These are phyloP conservation scores for Gadus macrocephalus DNA, from an alignment of 2,113 vertebrate species.

Conservation along the genomic window DNA sequence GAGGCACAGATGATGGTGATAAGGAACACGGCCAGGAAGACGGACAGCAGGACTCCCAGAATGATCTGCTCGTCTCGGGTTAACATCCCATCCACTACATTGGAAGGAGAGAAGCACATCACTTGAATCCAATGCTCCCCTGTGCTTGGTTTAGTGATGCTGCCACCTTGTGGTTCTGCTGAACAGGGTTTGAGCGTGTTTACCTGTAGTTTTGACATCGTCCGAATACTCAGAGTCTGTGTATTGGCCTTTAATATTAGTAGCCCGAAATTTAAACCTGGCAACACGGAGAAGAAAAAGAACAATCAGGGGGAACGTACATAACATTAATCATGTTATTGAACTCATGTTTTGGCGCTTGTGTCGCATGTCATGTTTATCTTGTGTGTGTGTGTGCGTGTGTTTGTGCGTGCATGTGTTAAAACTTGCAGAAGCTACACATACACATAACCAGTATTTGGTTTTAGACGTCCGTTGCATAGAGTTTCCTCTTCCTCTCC, in stretches of 20 bases:
- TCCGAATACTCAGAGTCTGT: constrained; percentile 96
- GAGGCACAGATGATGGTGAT: constrained; percentile 86
- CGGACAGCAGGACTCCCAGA: constrained; percentile 86
- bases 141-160: not conserved
- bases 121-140: not conserved
- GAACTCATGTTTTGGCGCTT: not conserved
- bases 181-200: not conserved
- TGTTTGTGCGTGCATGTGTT: too few relatives aligned
- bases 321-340: not conserved
- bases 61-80: constrained; percentile 90
- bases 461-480: constrained; percentile 94
- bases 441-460: constrained; percentile 89
- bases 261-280: constrained; percentile 97
- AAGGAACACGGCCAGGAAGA: constrained; percentile 84
- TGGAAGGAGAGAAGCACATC: constrained; percentile 14
- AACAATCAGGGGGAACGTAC: not conserved
- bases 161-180: not conserved
- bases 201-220: constrained; percentile 86
- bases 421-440: constrained; percentile 44
- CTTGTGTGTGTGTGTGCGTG: too few relatives aligned
- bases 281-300: constrained; percentile 36
- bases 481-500: constrained; percentile 75
- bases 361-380: too few relatives aligned
- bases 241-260: constrained; percentile 84
- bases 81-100: constrained; percentile 76